Evolutionary conservation across 2,113 vertebrate genomes (phyloP), one percentile per base, ranked within the genome.

Genomic region (Lucifuga dentata): DNA sequence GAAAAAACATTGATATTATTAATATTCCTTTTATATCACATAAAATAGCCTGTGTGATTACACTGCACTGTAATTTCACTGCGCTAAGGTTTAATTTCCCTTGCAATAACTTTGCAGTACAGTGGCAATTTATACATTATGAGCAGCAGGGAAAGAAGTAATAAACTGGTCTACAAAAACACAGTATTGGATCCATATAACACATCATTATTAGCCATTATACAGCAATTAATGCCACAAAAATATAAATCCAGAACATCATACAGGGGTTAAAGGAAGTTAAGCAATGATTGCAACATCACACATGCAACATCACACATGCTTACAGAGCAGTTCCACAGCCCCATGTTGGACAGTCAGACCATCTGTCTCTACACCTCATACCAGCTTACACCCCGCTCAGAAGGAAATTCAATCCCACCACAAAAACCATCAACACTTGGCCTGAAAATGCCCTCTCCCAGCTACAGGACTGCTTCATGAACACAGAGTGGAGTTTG

Each of bases 71-170:
- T 73, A 45, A 80, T 46, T 73, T 68, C 70, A 72, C 13, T 58
- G 48, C 24, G 66, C 24, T 3, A 16, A 1, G 35, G 35, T 32
- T 75, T 57, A 35, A 74, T 80, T 72, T 80, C 49, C 69, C 53
- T 60, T 13, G 51, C 61, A 57, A 50, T 50, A 36, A 63, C 53
- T 63, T 62, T 41, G 24, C 19, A 43, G 36, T 20, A 17, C 0
- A 5, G 33, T 51, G 46, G 36, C 67, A 68, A 79, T 76, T 79
- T 57, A 84, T 56, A 52, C 50, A 80, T 57, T 16, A 60, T n/a
- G 39, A 19, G 51, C 32, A 64, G 49, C 56, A 5, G 48, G 66
- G 11, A n/a, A 6, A 63, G 26, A 24, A 24, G 17, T 19, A 26
- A 55, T 44, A 69, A 49, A 66, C 20, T 39, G 17, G 0, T 40